phyloP scores from a whole-genome alignment of 2,888 invertebrate genomes.

The Volucella inflata region DNA sequence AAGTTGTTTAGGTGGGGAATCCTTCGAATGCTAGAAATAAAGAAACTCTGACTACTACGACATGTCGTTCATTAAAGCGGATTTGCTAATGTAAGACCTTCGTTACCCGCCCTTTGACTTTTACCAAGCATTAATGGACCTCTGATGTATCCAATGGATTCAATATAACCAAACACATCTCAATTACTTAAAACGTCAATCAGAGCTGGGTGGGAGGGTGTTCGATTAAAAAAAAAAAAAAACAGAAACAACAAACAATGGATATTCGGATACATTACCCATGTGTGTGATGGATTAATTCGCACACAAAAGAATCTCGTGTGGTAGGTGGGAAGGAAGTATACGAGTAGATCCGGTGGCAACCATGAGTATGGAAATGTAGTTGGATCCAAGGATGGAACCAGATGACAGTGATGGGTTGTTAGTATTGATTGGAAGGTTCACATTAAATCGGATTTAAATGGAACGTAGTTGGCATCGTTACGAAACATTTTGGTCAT shows the following conservation, averaged over 20 bases:
- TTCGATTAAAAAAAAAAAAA: neutral
- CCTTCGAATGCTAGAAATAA: neutral
- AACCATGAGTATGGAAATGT: neutral
- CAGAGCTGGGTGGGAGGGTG: constrained; percentile 13
- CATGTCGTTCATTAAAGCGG: constrained; percentile 45
- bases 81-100: constrained; percentile 54
- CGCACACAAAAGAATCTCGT: constrained; percentile 18
- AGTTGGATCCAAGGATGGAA: neutral
- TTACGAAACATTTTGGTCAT: neutral
- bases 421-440: constrained; percentile 19
- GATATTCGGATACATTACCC: neutral
- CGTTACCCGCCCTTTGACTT: constrained; percentile 37
- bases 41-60: neutral
- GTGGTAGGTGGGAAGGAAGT: neutral
- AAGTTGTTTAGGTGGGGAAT: too few relatives aligned
- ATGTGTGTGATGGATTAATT: constrained; percentile 44
- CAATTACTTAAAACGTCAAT: constrained; percentile 70
- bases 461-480: neutral
- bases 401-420: neutral
- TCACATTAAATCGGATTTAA: neutral
- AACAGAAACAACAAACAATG: too few relatives aligned
- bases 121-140: constrained; percentile 51
- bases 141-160: constrained; percentile 25
- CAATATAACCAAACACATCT: constrained; percentile 16
- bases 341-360: neutral